Evolutionary conservation across 2,797 vertebrate species (phyloP).

Genomic region (Nyctibius grandis): DNA sequence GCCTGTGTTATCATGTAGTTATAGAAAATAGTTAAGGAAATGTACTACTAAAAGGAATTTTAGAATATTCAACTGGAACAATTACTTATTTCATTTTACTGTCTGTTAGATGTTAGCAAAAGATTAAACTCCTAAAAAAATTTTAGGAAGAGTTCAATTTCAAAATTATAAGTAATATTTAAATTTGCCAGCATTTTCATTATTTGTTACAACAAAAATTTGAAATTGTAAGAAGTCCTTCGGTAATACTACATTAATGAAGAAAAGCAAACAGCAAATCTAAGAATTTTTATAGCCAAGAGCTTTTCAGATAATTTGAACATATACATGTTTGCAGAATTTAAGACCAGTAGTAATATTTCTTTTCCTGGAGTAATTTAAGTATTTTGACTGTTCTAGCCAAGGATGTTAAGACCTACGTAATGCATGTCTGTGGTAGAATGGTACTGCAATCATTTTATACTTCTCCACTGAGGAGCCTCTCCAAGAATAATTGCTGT

Average conservation of each 20-base stretch:
- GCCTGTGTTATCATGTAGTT: background rate
- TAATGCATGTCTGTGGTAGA: background rate
- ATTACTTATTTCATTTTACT: background rate
- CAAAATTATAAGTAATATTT: background rate
- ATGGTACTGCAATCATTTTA: background rate
- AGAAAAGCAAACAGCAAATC: background rate
- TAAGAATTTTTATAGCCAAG: background rate
- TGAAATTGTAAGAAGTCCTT: background rate
- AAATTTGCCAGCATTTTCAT: background rate
- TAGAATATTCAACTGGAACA: background rate
- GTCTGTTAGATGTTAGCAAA: background rate
- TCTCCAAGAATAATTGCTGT: background rate
- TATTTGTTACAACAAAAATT: background rate
- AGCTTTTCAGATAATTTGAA: background rate
- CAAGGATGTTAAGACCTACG: background rate
- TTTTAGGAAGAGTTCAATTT: background rate
- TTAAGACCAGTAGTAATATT: background rate
- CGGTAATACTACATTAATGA: background rate
- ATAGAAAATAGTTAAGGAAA: background rate
- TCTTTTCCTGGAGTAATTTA: background rate
- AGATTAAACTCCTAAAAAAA: background rate
- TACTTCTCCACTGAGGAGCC: background rate
- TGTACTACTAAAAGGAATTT: background rate
- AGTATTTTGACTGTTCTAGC: background rate
- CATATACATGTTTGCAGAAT: background rate